Conservation (phyloP, 2,888 invertebrate genomes). For the Papilio protenor region DNA sequence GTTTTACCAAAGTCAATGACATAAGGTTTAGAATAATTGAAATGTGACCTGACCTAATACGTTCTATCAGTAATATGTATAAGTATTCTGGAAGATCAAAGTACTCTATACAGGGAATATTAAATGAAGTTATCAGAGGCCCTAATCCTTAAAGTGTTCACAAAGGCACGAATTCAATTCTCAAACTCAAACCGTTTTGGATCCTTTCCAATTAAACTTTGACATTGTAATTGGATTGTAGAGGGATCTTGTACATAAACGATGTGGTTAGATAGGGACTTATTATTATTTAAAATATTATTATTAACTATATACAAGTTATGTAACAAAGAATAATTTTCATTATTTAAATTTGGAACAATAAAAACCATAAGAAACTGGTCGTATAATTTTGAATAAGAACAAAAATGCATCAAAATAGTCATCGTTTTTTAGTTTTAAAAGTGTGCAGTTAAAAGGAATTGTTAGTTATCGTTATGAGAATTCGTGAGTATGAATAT, state of each 20-base stretch:
- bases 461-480: neutral
- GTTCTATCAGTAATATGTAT: neutral
- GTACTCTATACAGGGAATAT: neutral
- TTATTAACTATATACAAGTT: neutral
- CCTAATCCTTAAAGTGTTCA: constrained; percentile 13
- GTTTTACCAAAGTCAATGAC: too few relatives aligned
- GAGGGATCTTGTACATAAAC: constrained; percentile 15
- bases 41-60: neutral
- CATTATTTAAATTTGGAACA: too few relatives aligned
- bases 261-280: neutral
- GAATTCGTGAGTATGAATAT: constrained; percentile 22
- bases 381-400: too few relatives aligned
- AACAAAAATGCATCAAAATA: too few relatives aligned
- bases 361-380: too few relatives aligned
- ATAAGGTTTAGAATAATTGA: neutral
- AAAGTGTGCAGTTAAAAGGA: too few relatives aligned
- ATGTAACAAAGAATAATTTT: neutral
- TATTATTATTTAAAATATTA: neutral
- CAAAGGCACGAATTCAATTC: constrained; percentile 36
- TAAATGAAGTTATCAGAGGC: constrained; percentile 4
- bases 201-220: constrained; percentile 12
- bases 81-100: neutral
- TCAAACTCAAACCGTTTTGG: constrained; percentile 20
- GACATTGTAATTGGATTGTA: constrained; percentile 5
- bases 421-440: too few relatives aligned